These are phyloP conservation scores for Camponotus pennsylvanicus DNA, from an alignment of 1,140 invertebrate species.

Conservation along the genomic window DNA sequence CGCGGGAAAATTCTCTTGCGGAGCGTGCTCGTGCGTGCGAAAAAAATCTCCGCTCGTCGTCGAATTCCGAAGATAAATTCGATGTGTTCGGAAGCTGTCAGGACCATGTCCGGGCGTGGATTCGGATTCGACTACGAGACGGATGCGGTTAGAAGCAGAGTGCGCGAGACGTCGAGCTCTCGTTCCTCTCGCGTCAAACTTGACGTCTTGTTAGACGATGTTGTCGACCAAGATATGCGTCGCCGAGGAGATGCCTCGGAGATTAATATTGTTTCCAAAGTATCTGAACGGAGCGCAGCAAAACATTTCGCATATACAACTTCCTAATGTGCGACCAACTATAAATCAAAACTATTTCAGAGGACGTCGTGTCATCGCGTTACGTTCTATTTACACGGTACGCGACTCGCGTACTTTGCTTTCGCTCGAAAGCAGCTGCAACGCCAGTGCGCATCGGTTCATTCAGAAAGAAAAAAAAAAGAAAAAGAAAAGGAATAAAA, in stretches of 20 bases:
- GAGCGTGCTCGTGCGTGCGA: slow-evolving; percentile 48
- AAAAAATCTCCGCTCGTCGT: slow-evolving; percentile 22
- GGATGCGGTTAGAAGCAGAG: slow-evolving; percentile 27
- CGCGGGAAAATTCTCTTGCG: slow-evolving; percentile 29
- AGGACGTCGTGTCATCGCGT: slow-evolving; percentile 5
- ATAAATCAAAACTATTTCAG: slow-evolving; percentile 69
- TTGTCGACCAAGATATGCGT: background rate
- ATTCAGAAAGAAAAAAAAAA: slow-evolving; percentile 18
- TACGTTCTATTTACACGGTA: background rate
- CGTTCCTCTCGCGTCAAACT: background rate
- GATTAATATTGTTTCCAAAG: slow-evolving; percentile 13
- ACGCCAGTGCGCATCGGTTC: slow-evolving; percentile 36
- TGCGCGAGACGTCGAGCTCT: slow-evolving; percentile 17
- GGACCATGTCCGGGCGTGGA: background rate
- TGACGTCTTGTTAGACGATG: background rate
- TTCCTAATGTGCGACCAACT: slow-evolving; percentile 37
- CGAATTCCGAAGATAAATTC: slow-evolving; percentile 29
- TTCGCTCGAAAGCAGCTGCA: slow-evolving; percentile 33
- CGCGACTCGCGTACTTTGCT: slow-evolving; percentile 61
- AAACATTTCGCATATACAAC: background rate
- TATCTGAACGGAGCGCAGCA: background rate
- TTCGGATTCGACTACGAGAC: slow-evolving; percentile 41
- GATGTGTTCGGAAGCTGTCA: too few relatives aligned
- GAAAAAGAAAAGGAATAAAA: slow-evolving; percentile 7
- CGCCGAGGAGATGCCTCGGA: slow-evolving; percentile 4